Percentiles rank a stretch among this genome's conserved stretches.
phyloP scores from a whole-genome alignment of 2,888 invertebrate genomes.

The Ochropleura leucogaster region DNA sequence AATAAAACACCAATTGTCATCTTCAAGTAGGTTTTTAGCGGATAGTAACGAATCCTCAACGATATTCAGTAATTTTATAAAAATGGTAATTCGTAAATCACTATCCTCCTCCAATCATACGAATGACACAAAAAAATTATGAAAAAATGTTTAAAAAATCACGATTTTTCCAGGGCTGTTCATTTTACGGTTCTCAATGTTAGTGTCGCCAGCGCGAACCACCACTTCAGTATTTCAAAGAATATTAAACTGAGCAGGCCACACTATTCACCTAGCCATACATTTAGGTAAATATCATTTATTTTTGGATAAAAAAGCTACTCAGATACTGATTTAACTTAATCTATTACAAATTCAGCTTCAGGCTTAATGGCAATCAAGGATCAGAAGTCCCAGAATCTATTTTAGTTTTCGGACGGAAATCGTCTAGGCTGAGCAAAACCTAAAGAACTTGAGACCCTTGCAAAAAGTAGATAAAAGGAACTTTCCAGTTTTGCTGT shows the following conservation, averaged over 20 bases:
- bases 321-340: not conserved
- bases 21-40: slow-evolving; percentile 12
- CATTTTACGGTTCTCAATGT: slow-evolving; percentile 57
- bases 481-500: not conserved
- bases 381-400: not conserved
- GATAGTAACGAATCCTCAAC: slow-evolving; percentile 7
- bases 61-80: slow-evolving; percentile 26
- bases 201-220: slow-evolving; percentile 47
- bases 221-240: slow-evolving; percentile 15
- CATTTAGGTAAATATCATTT: slow-evolving; percentile 5
- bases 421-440: not conserved
- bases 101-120: slow-evolving; percentile 42
- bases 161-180: slow-evolving; percentile 58
- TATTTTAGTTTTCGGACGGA: not conserved
- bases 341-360: not conserved
- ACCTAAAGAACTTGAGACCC: not conserved
- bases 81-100: slow-evolving; percentile 34
- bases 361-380: not conserved
- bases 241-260: not conserved
- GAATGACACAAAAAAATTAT: slow-evolving; percentile 66
- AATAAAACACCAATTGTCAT: slow-evolving; percentile 54
- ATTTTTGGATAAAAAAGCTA: not conserved
- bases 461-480: not conserved
- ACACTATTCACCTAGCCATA: slow-evolving; percentile 12
- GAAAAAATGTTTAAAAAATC: slow-evolving; percentile 65